Evolutionary conservation across 1,140 invertebrate genomes (phyloP).

Genomic region (Acromyrmex echinatior): DNA sequence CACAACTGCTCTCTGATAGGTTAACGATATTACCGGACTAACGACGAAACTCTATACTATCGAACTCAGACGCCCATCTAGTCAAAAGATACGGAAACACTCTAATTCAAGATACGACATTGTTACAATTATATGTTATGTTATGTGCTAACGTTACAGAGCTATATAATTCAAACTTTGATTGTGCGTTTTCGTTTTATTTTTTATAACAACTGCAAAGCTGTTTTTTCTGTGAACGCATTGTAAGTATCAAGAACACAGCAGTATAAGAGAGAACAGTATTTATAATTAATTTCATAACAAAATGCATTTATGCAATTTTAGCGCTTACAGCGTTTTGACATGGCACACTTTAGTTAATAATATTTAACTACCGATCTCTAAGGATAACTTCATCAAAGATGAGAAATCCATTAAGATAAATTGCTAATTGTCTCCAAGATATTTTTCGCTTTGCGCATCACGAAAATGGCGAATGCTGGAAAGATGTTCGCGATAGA

Average conservation of each 20-base stretch:
- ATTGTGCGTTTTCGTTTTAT: neutral
- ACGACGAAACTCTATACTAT: conserved; percentile 75
- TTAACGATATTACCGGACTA: conserved; percentile 79
- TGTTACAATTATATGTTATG: conserved; percentile 4
- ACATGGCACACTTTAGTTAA: neutral
- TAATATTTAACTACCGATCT: neutral
- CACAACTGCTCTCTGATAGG: conserved; percentile 80
- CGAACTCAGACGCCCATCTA: conserved; percentile 58
- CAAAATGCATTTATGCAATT: too few relatives aligned
- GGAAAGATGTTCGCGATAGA: conserved; percentile 4
- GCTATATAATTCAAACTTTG: neutral
- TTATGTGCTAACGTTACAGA: neutral
- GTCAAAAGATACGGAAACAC: conserved; percentile 65
- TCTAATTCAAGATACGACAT: conserved; percentile 17
- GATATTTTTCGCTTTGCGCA: neutral
- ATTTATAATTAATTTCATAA: too few relatives aligned
- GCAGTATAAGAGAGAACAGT: too few relatives aligned
- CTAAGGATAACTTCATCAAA: neutral
- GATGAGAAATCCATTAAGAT: neutral
- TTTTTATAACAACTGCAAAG: too few relatives aligned
- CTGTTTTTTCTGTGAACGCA: too few relatives aligned
- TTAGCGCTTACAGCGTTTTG: too few relatives aligned
- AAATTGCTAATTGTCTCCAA: neutral
- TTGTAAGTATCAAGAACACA: too few relatives aligned
- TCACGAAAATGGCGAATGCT: neutral